Conservation (phyloP, 1,140 invertebrate species). For the Brachionus sp. region DNA sequence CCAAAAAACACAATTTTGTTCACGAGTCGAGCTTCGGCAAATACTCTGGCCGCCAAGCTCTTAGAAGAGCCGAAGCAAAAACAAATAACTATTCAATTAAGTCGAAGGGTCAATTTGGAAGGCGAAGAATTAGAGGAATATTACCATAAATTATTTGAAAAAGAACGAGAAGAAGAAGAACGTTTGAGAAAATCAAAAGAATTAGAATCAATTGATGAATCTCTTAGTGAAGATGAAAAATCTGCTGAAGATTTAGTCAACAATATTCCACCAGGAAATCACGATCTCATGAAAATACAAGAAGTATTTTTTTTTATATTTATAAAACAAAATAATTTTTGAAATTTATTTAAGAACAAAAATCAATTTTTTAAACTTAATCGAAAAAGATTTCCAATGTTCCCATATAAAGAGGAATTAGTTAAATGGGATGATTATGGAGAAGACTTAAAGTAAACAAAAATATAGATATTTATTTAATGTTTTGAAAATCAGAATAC, state of each 20-base stretch:
- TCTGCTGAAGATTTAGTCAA: background rate
- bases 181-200: conserved; percentile 51
- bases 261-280: conserved; percentile 5
- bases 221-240: conserved; percentile 37
- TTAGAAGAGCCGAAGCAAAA: conserved; percentile 76
- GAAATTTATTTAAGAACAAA: conserved; percentile 57
- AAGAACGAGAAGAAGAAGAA: conserved; percentile 56
- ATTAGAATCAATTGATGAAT: conserved; percentile 44
- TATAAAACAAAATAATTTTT: background rate
- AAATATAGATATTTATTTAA: background rate
- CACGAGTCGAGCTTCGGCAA: conserved; percentile 69
- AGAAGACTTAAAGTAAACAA: conserved; percentile 71
- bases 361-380: conserved; percentile 78
- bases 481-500: no score
- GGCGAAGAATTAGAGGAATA: conserved; percentile 87
- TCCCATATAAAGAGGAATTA: conserved; percentile 87
- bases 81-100: conserved; percentile 52
- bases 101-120: conserved; percentile 70
- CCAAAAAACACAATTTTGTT: conserved; percentile 90
- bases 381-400: conserved; percentile 92
- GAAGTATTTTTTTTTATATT: background rate
- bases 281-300: conserved; percentile 42
- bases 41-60: conserved; percentile 77
- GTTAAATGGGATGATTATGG: conserved; percentile 90
- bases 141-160: conserved; percentile 60